Evolutionary conservation across 2,797 vertebrate genomes (phyloP).

Genomic region (Bradypodion ventrale): DNA sequence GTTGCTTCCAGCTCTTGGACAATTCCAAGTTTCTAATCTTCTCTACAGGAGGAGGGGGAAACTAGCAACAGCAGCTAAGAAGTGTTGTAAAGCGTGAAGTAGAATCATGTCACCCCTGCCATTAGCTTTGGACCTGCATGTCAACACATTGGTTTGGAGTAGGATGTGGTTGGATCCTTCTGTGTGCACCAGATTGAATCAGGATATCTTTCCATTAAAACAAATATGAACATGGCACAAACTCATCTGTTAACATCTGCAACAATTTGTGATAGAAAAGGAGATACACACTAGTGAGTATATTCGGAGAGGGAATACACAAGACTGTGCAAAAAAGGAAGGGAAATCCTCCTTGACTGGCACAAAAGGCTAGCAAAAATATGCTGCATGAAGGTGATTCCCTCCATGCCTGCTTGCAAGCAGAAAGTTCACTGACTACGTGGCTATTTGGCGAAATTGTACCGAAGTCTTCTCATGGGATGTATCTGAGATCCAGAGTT

Average conservation of each 20-base stretch:
- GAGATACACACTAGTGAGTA: background rate
- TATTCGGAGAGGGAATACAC: no score
- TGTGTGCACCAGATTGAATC: accelerated
- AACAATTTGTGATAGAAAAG: background rate
- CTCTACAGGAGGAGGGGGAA: accelerated
- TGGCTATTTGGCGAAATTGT: background rate
- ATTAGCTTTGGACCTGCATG: background rate
- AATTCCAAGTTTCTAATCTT: background rate
- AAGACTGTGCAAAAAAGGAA: background rate
- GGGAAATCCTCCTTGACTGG: background rate
- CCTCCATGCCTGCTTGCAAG: background rate
- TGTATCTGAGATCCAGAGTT: background rate
- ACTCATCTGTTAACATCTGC: background rate
- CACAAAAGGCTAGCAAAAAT: background rate
- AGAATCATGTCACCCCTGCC: accelerated
- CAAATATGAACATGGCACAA: background rate
- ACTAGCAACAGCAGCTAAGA: background rate
- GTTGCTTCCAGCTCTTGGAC: background rate
- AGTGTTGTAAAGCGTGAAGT: background rate
- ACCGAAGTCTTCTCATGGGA: no score
- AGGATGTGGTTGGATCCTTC: no score
- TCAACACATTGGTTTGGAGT: accelerated
- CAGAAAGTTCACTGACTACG: background rate
- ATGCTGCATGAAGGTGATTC: background rate
- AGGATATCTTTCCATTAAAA: background rate